Evolutionary conservation across 2,113 vertebrate species (phyloP), one percentile per base, ranked within the genome.

Genomic region (Corythaeola cristata): DNA sequence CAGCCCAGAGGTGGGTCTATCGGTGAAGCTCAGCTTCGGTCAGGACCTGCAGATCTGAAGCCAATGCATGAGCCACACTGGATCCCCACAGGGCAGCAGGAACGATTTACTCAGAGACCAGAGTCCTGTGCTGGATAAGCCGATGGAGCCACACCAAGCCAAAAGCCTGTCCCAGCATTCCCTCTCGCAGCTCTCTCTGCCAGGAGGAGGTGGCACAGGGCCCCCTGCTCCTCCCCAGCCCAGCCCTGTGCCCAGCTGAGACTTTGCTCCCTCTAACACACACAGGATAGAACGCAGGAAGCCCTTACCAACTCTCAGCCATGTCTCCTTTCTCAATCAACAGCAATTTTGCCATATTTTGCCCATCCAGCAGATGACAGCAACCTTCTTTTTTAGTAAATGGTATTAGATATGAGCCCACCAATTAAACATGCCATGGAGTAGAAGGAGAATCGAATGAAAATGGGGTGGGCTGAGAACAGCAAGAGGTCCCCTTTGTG

Each of bases 51-150:
- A 17, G 17, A 39, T 37, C 50, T 10, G 22, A 20, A 74, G 44
- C 26, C 2, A 2, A 32, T 0, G 1, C 12, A 11, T 28, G 3
- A 71, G 28, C 5, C 35, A 24, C 47, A 20, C 85, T 11, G 20
- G 32, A 28, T 8, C 33, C 45, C 67, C 28, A 4, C 15, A 20
- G 58, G 20, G 30, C 86, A 73, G 55, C 66, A 50, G 37, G 22
- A 67, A n/a, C 2, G 0, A 17, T 27, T 18, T 13, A 7, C 53
- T 30, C 1, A 0, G 37, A 64, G 44, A 24, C 35, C 4, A 6
- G 37, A 45, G 10, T 13, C 50, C 58, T 39, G 3, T 0, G 10
- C 0, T 1, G 37, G 28, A 64, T 11, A 13, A 72, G 45, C 50
- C 3, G 2, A 23, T 0, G 2, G 41, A 77, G 45, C 45, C 76